Base-by-base conservation (phyloP, 2,113 vertebrate species). In the Argyrosomus japonicus region DNA sequence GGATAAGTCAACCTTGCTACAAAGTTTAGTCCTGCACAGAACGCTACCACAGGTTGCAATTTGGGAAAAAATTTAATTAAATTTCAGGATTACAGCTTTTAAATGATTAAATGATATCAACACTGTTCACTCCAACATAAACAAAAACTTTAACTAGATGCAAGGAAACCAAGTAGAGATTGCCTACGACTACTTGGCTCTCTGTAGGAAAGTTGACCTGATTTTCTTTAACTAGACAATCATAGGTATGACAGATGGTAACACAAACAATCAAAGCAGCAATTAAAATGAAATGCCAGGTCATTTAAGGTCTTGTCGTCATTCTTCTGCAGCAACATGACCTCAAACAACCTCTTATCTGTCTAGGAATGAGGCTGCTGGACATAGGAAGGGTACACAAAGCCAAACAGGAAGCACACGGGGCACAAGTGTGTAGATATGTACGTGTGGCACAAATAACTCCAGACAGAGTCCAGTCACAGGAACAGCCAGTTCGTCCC, bases 371-470 rank as follows among this genome's bases (percentile, higher is more conserved):
- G 8, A 36, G 51, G 23, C 61, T 71, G 67, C 57, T 13, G 56
- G 67, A 82, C 43, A 71, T 79, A 84, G 82, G 65, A 86, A 86
- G 56, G 47, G 62, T 50, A 80, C 60, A n/a, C 19, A 53, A 77
- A 81, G 61, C 56, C 67, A 84, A 73, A 90, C 76, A 90, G 87
- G 83, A 89, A 91, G 77, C 68, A 63, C 43, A 53, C 19, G 17
- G 43, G 0, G 0, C 56, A 69, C 10, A 60, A 79, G 70, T 58
- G 68, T 60, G 50, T 36, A 32, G 43, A 40, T 13, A 18, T 19
- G 9, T 45, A 32, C n/a, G 10, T 19, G 60, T 23, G 64, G 40
- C 27, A 69, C 51, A 57, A 67, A 48, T 47, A 21, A 29, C 19
- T 83, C n/a, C 63, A 79, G 58, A 75, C 61, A 53, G 71, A 51